phyloP scores from a whole-genome alignment of 2,888 invertebrate genomes.

The Halictus ligatus region DNA sequence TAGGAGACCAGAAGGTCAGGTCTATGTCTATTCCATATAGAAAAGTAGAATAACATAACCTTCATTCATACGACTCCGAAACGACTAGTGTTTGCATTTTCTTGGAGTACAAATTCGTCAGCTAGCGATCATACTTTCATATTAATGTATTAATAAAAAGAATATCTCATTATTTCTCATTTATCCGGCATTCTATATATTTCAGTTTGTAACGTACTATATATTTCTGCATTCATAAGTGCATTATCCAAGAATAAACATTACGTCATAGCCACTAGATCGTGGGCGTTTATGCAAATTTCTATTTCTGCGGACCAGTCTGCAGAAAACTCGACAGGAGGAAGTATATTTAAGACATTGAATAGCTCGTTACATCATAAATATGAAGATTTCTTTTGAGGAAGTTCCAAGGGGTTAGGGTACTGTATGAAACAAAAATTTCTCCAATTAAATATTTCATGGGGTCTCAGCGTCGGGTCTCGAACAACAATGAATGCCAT shows the following conservation, averaged over 20 bases:
- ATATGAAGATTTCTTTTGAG: neutral
- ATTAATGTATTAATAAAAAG: neutral
- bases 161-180: neutral
- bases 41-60: neutral
- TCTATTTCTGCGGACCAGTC: neutral
- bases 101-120: neutral
- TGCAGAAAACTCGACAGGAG: neutral
- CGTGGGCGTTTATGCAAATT: neutral
- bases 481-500: neutral
- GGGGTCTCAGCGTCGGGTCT: neutral
- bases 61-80: neutral
- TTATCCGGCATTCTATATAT: neutral
- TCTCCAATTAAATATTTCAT: neutral
- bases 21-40: neutral
- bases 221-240: neutral
- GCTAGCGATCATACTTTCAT: too few relatives aligned
- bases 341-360: neutral
- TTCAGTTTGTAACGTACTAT: neutral
- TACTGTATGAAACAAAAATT: neutral
- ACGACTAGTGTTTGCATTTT: neutral
- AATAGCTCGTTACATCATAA: neutral
- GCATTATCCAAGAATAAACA: neutral
- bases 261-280: neutral
- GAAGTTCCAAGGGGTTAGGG: too few relatives aligned
- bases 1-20: neutral